Evolutionary conservation across 2,888 invertebrate species (phyloP), one percentile per base, ranked within the genome.

Genomic region (Dryomyza anilis): DNA sequence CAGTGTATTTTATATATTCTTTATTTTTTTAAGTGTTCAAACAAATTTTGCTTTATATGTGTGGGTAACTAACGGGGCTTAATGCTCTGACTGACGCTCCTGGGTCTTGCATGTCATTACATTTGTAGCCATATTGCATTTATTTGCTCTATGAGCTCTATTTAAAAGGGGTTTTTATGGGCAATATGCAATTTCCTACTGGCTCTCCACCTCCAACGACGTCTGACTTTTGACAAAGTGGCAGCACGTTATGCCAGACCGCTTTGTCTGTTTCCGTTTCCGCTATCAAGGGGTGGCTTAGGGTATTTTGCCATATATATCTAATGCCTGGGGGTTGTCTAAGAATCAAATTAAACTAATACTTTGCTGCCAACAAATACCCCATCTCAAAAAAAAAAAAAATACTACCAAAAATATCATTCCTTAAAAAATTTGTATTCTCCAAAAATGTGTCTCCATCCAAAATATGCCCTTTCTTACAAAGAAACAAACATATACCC

Each of bases 121-220:
- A 52, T 65, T 43, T 62, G 36, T 52, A 61, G 66, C 53, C 55
- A 58, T 66, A 58, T 63, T 63, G 58, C 63, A 55, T 58, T 66
- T 63, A 66, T 66, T 58, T 66, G 62, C 64, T 48, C 36, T 59
- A 45, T 21, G 33, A 59, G 53, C 55, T n/a, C n/a, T n/a, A n/a
- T n/a, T n/a, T n/a, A n/a, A n/a, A n/a, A n/a, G n/a, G n/a, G n/a
- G n/a, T n/a, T n/a, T n/a, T n/a, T n/a, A n/a, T n/a, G n/a, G n/a
- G n/a, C n/a, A n/a, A n/a, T n/a, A n/a, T n/a, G n/a, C n/a, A 33
- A 50, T 53, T 64, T 33, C 36, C 25, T 30, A 2, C 23, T 25
- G 14, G n/a, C 27, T n/a, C 27, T 52, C 27, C 14, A 25, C 52
- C 19, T 52, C 25, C 25, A 14, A n/a, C 16, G 27, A 16, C 12